A percentile compares a stretch with the other conserved stretches of the same genome.
phyloP scores from a whole-genome alignment of 2,113 vertebrate genomes.

The Cebus imitator region DNA sequence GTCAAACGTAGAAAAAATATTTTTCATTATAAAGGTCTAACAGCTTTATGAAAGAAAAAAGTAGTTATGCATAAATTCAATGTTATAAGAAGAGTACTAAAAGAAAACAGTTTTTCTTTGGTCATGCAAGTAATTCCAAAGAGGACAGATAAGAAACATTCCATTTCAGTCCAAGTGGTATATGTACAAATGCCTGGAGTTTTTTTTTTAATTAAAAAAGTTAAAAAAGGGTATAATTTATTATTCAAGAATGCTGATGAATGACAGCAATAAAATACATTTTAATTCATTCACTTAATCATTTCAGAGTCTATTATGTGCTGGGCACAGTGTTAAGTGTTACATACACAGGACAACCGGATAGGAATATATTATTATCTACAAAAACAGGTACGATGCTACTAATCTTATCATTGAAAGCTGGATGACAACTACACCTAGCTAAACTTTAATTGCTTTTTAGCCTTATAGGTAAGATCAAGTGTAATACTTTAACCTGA shows the following conservation, averaged over 20 bases:
- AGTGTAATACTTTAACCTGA: background rate
- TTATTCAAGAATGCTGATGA: background rate
- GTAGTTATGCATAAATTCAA: background rate
- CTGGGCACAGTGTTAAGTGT: background rate
- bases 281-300: slow-evolving; percentile 9
- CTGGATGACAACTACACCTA: background rate
- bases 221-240: background rate
- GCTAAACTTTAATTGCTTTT: background rate
- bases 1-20: background rate
- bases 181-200: background rate
- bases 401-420: background rate
- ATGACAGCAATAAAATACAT: background rate
- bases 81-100: background rate
- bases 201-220: background rate
- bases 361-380: background rate
- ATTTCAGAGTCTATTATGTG: background rate
- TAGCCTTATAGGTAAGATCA: too few relatives aligned
- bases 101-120: background rate
- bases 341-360: background rate
- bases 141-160: background rate
- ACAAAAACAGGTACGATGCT: background rate
- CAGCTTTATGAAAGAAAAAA: background rate
- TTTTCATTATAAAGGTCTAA: background rate
- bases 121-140: slow-evolving; percentile 10
- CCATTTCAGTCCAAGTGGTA: background rate